Conservation (phyloP, 2,113 vertebrate genomes). For the Saguinus midas region DNA sequence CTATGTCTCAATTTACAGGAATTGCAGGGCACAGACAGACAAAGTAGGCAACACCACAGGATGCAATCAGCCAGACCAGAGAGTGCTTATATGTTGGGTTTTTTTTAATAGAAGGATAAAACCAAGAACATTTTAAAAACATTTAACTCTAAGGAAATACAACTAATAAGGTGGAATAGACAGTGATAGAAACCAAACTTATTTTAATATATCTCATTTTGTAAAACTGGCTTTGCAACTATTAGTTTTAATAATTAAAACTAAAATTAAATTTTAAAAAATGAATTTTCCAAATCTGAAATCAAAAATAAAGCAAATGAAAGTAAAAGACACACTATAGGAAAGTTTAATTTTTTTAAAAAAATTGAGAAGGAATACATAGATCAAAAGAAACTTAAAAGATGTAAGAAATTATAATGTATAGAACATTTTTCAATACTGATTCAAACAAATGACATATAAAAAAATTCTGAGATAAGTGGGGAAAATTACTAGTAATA, state of each 20-base stretch:
- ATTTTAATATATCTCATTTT: background rate
- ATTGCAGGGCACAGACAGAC: background rate
- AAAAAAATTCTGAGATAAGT: background rate
- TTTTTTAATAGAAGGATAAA: background rate
- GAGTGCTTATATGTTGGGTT: background rate
- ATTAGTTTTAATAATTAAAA: background rate
- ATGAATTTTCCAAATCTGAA: background rate
- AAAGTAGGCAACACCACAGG: conserved; percentile 12
- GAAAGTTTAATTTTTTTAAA: background rate
- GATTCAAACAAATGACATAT: background rate
- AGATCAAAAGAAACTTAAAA: background rate
- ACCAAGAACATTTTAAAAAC: background rate
- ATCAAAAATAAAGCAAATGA: background rate
- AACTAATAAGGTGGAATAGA: background rate
- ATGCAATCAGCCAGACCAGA: background rate
- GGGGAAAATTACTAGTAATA: background rate
- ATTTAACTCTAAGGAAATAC: background rate
- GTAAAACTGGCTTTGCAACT: background rate
- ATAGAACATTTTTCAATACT: background rate
- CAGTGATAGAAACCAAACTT: background rate
- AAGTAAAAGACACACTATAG: background rate
- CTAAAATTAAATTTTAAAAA: background rate
- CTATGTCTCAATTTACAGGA: conserved; percentile 19
- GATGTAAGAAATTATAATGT: background rate
- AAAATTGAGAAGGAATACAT: background rate